A percentile compares a stretch with the other conserved stretches of the same genome.
These are phyloP conservation scores for Drosophila saltans DNA, from an alignment of 1,140 invertebrate genomes.

Conservation along the genomic window DNA sequence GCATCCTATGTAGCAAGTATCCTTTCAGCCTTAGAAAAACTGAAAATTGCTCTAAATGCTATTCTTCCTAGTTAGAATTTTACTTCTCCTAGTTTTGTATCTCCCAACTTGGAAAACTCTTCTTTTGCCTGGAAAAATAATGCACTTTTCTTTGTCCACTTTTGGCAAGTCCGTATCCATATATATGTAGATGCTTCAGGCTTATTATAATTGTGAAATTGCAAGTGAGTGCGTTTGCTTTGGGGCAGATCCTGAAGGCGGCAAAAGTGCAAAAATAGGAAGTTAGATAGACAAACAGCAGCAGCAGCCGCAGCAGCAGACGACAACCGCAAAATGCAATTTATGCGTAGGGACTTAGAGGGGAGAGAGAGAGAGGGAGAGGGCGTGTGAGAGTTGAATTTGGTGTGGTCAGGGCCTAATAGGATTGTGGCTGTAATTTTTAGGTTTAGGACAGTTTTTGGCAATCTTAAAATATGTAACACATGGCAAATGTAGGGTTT, in stretches of 20 bases:
- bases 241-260: conserved; percentile 13
- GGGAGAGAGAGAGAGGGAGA: not conserved
- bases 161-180: conserved; percentile 8
- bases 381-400: not conserved
- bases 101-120: too few relatives aligned
- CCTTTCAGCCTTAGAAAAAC: too few relatives aligned
- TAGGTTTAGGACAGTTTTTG: not conserved
- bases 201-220: conserved; percentile 50
- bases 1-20: too few relatives aligned
- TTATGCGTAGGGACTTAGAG: conserved; percentile 30
- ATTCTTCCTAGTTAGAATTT: too few relatives aligned
- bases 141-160: not conserved
- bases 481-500: not conserved
- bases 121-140: too few relatives aligned
- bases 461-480: conserved; percentile 29
- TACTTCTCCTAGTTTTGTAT: too few relatives aligned
- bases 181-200: conserved; percentile 5
- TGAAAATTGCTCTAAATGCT: too few relatives aligned
- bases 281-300: conserved; percentile 40
- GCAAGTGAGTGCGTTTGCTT: conserved; percentile 14
- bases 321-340: conserved; percentile 38
- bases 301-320: conserved; percentile 5
- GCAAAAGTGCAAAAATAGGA: conserved; percentile 42
- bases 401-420: conserved; percentile 30
- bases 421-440: conserved; percentile 61